These are phyloP conservation scores for Drosophila yooni DNA, from an alignment of 2,888 invertebrate species.

Conservation along the genomic window DNA sequence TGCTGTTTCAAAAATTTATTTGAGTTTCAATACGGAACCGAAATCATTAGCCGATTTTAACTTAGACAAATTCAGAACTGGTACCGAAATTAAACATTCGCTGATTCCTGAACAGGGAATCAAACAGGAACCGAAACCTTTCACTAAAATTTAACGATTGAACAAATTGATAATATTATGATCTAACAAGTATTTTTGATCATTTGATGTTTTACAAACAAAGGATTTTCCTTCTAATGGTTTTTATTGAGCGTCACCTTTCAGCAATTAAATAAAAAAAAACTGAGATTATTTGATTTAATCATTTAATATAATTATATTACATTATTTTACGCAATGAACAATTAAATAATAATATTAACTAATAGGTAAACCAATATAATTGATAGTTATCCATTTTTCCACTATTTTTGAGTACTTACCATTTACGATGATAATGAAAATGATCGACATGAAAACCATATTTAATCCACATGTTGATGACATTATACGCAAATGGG, in stretches of 20 bases:
- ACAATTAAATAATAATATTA: background rate
- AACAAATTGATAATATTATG: background rate
- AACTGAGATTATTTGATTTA: background rate
- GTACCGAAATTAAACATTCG: background rate
- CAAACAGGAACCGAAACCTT: background rate
- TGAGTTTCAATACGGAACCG: background rate
- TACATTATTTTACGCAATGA: background rate
- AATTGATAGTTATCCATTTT: background rate
- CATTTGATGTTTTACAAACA: background rate
- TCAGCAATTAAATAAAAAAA: background rate
- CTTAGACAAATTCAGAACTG: background rate
- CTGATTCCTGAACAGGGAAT: background rate
- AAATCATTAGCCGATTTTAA: background rate
- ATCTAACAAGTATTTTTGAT: background rate
- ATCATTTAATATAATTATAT: background rate
- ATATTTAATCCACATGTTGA: constrained; percentile 85
- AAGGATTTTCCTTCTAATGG: background rate
- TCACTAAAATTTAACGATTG: background rate
- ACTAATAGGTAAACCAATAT: background rate
- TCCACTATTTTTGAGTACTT: constrained; percentile 53
- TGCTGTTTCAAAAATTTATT: background rate
- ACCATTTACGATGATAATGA: constrained; percentile 85
- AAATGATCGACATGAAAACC: constrained; percentile 84
- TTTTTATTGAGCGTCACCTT: background rate
- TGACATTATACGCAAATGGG: constrained; percentile 82